A percentile compares a stretch with the other conserved stretches of the same genome.
phyloP scores from a whole-genome alignment of 2,888 invertebrate genomes.

The Drosophila nr. fundita region DNA sequence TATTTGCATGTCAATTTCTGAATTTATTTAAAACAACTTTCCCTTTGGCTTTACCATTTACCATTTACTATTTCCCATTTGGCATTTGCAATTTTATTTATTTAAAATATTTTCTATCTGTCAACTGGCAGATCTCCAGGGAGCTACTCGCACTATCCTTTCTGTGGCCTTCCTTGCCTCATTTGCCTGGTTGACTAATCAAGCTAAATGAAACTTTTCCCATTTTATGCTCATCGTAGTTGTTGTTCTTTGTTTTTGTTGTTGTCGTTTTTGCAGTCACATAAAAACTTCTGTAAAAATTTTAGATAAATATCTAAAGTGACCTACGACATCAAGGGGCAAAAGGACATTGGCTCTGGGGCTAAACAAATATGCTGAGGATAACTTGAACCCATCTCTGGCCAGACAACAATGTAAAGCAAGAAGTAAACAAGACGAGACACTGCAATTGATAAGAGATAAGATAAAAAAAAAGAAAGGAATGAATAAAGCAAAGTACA shows the following conservation, averaged over 20 bases:
- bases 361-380: conserved; percentile 30
- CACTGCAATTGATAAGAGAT: conserved; percentile 52
- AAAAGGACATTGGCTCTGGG: conserved; percentile 33
- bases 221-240: conserved; percentile 39
- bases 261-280: conserved; percentile 30
- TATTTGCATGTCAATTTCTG: conserved; percentile 28
- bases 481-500: conserved; percentile 11
- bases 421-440: conserved; percentile 32
- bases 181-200: conserved; percentile 40
- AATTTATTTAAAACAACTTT: conserved; percentile 44
- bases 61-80: conserved; percentile 14
- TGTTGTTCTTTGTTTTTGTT: conserved; percentile 20
- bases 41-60: conserved; percentile 16
- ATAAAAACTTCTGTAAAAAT: conserved; percentile 39
- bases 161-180: neutral
- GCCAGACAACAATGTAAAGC: conserved; percentile 38
- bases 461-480: conserved; percentile 2
- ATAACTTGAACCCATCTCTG: conserved; percentile 33
- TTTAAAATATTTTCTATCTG: conserved; percentile 21
- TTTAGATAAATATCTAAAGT: conserved; percentile 54
- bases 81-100: conserved; percentile 26
- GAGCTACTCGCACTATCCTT: conserved; percentile 3
- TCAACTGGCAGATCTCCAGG: conserved; percentile 34
- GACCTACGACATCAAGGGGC: conserved; percentile 39
- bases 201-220: conserved; percentile 55